Base-by-base conservation (phyloP, 2,113 vertebrate genomes). In the Emberiza fucata region DNA sequence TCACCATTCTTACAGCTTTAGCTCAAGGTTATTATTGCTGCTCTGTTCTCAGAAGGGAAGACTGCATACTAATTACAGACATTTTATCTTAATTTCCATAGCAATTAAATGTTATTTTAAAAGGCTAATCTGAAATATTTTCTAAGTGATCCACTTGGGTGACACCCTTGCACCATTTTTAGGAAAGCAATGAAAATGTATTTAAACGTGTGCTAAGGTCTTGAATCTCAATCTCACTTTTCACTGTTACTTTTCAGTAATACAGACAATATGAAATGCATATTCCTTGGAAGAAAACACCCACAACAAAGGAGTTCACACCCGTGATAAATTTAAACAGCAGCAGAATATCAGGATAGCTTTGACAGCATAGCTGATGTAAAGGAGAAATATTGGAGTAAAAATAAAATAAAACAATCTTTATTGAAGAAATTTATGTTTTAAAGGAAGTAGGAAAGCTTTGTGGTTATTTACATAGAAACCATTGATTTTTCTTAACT, bases 51-150 rank as follows among this genome's bases (percentile, higher is more conserved):
- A 86, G 88, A 93, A 90, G 42, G 59, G 75, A 88, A 83, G 69
- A 86, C 78, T 86, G 69, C 77, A 60, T 94, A 37, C 47, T 85
- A 96, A 82, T 94, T 77, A 88, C 47, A 61, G 65, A 73, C 88
- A 84, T 88, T 84, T 94, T 86, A 88, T 92, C 82, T 86, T 92
- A 72, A 94, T 95, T 93, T 95, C 86, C 60, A 48, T 81, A 45
- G 87, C 80, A 92, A 81, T 40, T 80, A 81, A 71, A 90, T 83
- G 51, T 70, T 73, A 84, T 90, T 90, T 71, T 94, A 86, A 86
- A 90, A 68, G 88, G 78, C 53, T 86, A 81, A 91, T 95, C 73
- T 89, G 79, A 90, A 94, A 89, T 84, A 91, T 90, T 93, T 94
- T 90, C 44, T 23, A 68, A 75, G 60, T 35, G 35, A 88, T 92